Percentiles rank a stretch among this genome's conserved stretches.
phyloP scores from a whole-genome alignment of 2,888 invertebrate species.

The Oscheius sp. region DNA sequence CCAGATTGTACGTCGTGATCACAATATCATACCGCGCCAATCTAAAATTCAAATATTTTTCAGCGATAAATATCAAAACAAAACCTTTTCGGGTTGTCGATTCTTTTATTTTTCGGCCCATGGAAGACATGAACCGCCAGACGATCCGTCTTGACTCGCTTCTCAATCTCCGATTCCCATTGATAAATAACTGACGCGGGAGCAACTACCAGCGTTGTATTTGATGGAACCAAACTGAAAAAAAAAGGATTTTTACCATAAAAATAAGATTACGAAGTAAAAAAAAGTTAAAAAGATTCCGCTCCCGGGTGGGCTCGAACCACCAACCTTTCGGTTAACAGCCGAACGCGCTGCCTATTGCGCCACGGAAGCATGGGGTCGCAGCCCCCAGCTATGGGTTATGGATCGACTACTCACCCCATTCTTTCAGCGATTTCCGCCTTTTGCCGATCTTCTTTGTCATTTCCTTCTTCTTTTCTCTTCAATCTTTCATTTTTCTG shows the following conservation, averaged over 20 bases:
- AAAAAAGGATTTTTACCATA: no score
- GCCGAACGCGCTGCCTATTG: slow-evolving; percentile 72
- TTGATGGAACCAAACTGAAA: slow-evolving; percentile 66
- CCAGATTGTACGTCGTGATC: slow-evolving; percentile 87
- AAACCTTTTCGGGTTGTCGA: slow-evolving; percentile 51
- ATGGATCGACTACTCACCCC: slow-evolving; percentile 35
- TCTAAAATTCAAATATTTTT: slow-evolving; percentile 26
- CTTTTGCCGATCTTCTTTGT: slow-evolving; percentile 43
- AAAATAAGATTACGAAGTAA: no score
- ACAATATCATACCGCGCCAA: slow-evolving; percentile 82
- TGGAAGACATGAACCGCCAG: slow-evolving; percentile 84
- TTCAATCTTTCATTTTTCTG: slow-evolving; percentile 66
- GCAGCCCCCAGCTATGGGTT: no score
- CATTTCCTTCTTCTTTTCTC: slow-evolving; percentile 44
- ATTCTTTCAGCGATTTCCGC: slow-evolving; percentile 39
- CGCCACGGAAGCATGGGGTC: slow-evolving; percentile 58
- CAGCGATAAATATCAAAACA: background rate
- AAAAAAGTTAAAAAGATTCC: slow-evolving; percentile 34
- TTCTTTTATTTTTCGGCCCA: slow-evolving; percentile 79
- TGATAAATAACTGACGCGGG: slow-evolving; percentile 91
- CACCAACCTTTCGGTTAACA: slow-evolving; percentile 73
- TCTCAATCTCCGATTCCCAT: slow-evolving; percentile 82
- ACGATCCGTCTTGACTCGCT: slow-evolving; percentile 77
- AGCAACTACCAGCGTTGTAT: slow-evolving; percentile 83
- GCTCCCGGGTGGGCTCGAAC: slow-evolving; percentile 72